phyloP scores from a whole-genome alignment of 2,888 invertebrate genomes.

The Rhimphoctona megacephalus region DNA sequence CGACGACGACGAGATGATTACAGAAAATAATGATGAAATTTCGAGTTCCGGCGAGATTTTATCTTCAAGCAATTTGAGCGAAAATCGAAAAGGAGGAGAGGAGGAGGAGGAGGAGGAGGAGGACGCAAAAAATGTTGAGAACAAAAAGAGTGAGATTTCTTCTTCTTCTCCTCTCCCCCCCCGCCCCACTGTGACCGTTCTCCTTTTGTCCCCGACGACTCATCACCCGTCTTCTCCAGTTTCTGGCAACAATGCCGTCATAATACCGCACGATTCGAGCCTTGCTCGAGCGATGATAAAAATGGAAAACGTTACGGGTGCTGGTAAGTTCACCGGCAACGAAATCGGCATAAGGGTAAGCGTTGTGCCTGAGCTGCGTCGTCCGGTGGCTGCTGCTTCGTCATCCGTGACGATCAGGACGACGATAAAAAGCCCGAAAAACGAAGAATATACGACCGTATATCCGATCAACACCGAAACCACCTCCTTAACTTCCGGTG shows the following conservation, averaged over 20 bases:
- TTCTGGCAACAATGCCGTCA: slow-evolving; percentile 49
- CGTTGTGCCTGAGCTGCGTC: too few relatives aligned
- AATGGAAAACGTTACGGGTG: slow-evolving; percentile 69
- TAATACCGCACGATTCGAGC: slow-evolving; percentile 57
- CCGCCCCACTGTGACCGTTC: slow-evolving; percentile 74
- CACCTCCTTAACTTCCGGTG: background rate
- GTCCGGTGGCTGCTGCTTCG: too few relatives aligned
- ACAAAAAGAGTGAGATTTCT: slow-evolving; percentile 41
- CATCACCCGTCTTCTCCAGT: slow-evolving; percentile 60
- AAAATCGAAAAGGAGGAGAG: background rate
- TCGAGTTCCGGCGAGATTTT: slow-evolving; percentile 3
- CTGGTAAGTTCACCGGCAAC: slow-evolving; percentile 68
- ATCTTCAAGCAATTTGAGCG: background rate
- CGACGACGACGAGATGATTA: too few relatives aligned
- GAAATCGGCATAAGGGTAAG: slow-evolving; percentile 70
- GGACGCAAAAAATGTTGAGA: background rate
- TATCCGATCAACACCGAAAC: background rate
- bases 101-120: too few relatives aligned
- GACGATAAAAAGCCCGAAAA: slow-evolving; percentile 67
- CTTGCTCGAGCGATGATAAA: slow-evolving; percentile 63
- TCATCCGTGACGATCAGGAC: slow-evolving; percentile 60
- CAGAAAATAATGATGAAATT: background rate
- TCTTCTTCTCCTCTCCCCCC: slow-evolving; percentile 68
- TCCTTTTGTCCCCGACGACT: slow-evolving; percentile 74
- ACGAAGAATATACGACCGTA: slow-evolving; percentile 63